phyloP scores from a whole-genome alignment of 2,113 vertebrate species.

The Petromus typicus region DNA sequence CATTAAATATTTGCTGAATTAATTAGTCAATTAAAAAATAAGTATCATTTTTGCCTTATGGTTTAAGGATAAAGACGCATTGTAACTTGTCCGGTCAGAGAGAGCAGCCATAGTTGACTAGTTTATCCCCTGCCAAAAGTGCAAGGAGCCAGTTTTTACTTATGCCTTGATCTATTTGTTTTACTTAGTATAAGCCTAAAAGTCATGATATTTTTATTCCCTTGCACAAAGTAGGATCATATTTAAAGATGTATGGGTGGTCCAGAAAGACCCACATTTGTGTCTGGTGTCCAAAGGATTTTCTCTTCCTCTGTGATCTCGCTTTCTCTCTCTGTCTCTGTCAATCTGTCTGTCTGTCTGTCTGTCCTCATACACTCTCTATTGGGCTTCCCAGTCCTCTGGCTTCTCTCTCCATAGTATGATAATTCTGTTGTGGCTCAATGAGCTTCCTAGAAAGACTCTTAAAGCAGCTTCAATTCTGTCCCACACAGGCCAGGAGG shows the following conservation, averaged over 20 bases:
- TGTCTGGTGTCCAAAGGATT: not conserved
- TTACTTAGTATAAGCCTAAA: not conserved
- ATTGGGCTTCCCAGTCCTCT: not conserved
- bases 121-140: not conserved
- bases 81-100: not conserved
- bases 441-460: not conserved
- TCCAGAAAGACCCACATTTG: not conserved
- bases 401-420: not conserved
- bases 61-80: not conserved
- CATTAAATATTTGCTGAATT: not conserved
- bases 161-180: not conserved
- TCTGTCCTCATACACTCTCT: too few relatives aligned
- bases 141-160: not conserved
- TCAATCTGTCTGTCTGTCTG: too few relatives aligned
- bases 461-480: not conserved
- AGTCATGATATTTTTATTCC: not conserved
- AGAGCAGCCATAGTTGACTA: not conserved
- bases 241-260: not conserved
- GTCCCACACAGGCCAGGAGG: not conserved
- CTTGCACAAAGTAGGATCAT: not conserved
- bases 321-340: accelerated
- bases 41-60: not conserved
- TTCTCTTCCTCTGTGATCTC: not conserved
- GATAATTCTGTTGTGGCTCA: not conserved
- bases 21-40: not conserved